Evolutionary conservation across 2,113 vertebrate species (phyloP).

Genomic region (Pygoscelis adeliae): DNA sequence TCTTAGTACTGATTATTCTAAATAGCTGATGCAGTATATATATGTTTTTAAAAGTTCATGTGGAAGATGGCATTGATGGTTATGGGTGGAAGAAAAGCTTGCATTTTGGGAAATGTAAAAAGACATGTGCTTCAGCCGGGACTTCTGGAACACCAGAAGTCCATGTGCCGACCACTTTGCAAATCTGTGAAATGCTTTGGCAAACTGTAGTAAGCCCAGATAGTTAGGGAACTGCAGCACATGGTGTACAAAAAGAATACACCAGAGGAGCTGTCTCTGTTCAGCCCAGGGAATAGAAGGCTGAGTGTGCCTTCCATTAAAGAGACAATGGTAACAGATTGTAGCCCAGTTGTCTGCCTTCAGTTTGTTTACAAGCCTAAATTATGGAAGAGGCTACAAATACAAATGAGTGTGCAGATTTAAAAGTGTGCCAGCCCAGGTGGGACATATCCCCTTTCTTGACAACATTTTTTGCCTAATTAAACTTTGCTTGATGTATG

Average conservation of each 20-base stretch:
- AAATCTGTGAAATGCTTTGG: not conserved
- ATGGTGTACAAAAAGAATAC: not conserved
- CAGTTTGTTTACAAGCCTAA: not conserved
- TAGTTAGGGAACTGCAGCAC: not conserved
- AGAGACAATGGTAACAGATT: not conserved
- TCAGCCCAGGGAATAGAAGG: not conserved
- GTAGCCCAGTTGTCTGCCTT: not conserved
- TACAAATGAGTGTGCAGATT: not conserved
- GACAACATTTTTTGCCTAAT: not conserved
- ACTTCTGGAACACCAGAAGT: not conserved
- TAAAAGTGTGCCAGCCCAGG: not conserved
- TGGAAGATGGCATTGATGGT: not conserved
- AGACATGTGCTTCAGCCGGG: not conserved
- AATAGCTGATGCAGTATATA: not conserved
- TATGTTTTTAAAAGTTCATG: not conserved
- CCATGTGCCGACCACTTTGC: not conserved
- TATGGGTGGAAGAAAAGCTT: not conserved
- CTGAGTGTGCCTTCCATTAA: not conserved
- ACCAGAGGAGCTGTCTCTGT: not conserved
- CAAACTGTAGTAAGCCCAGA: not conserved
- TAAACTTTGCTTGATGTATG: not conserved
- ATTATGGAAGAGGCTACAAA: not conserved
- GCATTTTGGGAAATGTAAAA: not conserved
- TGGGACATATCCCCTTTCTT: not conserved
- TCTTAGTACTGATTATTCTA: not conserved